A percentile compares a stretch with the other conserved stretches of the same genome.
These are phyloP conservation scores for Diogma glabrata DNA, from an alignment of 2,888 invertebrate species.

Conservation along the genomic window DNA sequence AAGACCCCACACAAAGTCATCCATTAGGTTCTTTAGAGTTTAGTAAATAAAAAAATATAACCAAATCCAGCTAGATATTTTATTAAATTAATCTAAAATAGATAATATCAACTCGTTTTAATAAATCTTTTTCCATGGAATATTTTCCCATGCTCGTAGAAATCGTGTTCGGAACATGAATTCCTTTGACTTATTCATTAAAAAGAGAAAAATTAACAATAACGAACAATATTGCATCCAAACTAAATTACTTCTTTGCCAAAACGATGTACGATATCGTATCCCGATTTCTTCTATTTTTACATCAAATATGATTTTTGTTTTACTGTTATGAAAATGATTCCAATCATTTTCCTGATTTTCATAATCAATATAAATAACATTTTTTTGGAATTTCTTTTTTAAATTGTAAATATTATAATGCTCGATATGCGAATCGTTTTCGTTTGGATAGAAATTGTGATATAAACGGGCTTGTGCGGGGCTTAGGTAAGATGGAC, in stretches of 20 bases:
- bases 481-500: not conserved
- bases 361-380: not conserved
- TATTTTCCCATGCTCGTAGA: not conserved
- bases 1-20: slow-evolving; percentile 16
- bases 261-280: not conserved
- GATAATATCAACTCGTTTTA: too few relatives aligned
- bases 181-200: slow-evolving; percentile 3
- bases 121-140: slow-evolving; percentile 5
- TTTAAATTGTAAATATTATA: not conserved
- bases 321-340: not conserved
- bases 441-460: not conserved
- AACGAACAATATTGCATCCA: slow-evolving; percentile 7
- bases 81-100: too few relatives aligned
- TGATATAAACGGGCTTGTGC: not conserved
- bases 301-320: not conserved
- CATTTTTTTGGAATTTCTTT: not conserved
- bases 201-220: not conserved
- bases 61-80: too few relatives aligned
- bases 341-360: not conserved
- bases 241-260: not conserved
- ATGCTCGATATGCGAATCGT: not conserved
- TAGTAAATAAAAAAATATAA: not conserved
- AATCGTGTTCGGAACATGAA: not conserved
- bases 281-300: not conserved
- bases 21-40: not conserved